Evolutionary conservation across 2,113 vertebrate genomes (phyloP), one percentile per base, ranked within the genome.

Genomic region (Tonatia bakeri): DNA sequence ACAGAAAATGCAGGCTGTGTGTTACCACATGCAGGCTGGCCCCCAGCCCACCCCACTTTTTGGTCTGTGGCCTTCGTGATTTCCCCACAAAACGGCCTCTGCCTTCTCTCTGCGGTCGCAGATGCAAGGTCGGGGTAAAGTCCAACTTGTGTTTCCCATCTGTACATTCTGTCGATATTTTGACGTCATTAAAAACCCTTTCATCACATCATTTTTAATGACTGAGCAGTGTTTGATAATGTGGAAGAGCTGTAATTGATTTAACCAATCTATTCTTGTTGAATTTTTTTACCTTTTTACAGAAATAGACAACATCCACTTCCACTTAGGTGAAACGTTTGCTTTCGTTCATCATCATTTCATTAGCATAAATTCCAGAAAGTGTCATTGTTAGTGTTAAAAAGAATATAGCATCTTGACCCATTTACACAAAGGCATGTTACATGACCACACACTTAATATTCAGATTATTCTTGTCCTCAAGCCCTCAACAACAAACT

Each of bases 271-370:
- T 75, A 17, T 77, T 83, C 12, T 92, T 75, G 3, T 59, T 70
- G 16, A 79, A 8, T 64, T 73, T 85, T n/a, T 38, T 5, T 40
- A 7, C 33, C 59, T 88, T 33, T 52, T 22, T 12, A 17, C n/a
- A 38, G 22, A 72, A 61, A 85, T 40, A 80, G 52, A 56, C 7
- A 36, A 12, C 4, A 54, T 80, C 24, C 1, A 56, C 15, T 1
- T 80, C 24, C 1, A 56, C 15, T 1, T 50, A 87, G 28, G n/a
- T 77, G 95, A 93, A 93, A 40, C 89, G 77, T 90, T 93, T 94
- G 16, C 17, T 40, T 72, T 31, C 2, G 33, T 65, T 7, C 0
- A 20, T 59, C 70, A 65, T 85, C n/a, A 12, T n/a, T 73, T 80
- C 33, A 45, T 90, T 70, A 70, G 31, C 20, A 36, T 87, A 43